Conservation (phyloP, 2,888 invertebrate genomes). For the Chironomus tentans region DNA sequence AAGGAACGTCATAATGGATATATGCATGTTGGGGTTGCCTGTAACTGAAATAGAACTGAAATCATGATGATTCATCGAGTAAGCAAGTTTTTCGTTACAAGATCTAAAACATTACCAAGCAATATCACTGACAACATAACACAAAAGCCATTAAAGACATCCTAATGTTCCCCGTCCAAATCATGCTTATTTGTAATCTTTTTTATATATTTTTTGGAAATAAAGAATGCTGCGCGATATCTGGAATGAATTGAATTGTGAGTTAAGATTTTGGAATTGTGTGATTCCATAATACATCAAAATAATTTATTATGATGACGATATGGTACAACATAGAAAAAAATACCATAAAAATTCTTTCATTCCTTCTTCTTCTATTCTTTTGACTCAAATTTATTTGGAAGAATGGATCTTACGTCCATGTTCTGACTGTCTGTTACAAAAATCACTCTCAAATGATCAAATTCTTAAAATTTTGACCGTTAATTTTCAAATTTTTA, state of each 20-base stretch:
- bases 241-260: not conserved
- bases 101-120: slow-evolving; percentile 13
- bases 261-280: not conserved
- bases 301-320: slow-evolving; percentile 22
- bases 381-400: not conserved
- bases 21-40: not conserved
- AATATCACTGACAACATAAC: slow-evolving; percentile 13
- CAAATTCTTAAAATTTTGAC: not conserved
- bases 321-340: not conserved
- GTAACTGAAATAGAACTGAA: not conserved
- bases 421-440: too few species aligned
- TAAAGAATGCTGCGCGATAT: not conserved
- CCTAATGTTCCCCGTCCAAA: not conserved
- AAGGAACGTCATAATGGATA: not conserved
- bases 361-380: not conserved
- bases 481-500: too few species aligned
- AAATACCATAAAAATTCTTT: slow-evolving; percentile 9
- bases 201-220: not conserved
- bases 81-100: too few species aligned
- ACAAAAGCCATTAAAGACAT: slow-evolving; percentile 19
- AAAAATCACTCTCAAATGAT: too few species aligned
- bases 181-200: slow-evolving; percentile 19
- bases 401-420: too few species aligned
- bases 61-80: not conserved
- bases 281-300: not conserved